Conservation (phyloP, 2,113 vertebrate species). For the Gavialis gangeticus region DNA sequence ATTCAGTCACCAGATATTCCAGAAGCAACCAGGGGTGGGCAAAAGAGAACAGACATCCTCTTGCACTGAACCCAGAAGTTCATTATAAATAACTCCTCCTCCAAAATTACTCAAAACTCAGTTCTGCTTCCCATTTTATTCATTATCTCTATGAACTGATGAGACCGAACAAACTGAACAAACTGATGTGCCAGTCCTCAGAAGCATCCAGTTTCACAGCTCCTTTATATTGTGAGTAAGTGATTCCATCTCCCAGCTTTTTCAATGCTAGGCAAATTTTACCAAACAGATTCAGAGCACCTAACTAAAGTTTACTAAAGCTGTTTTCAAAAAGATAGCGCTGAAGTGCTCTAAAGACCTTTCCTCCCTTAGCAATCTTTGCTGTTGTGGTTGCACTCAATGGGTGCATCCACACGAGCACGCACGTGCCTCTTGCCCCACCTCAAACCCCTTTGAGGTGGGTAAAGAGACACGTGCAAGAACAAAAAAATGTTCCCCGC, state of each 20-base stretch:
- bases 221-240: neutral
- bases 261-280: neutral
- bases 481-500: too few species aligned
- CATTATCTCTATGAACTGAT: neutral
- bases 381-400: neutral
- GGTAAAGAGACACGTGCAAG: too few species aligned
- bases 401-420: neutral
- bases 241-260: neutral
- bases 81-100: neutral
- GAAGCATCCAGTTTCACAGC: neutral
- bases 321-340: fast-evolving
- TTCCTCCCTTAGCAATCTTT: neutral
- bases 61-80: neutral
- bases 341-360: neutral
- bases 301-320: neutral
- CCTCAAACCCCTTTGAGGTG: too few species aligned
- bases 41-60: neutral
- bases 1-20: fast-evolving
- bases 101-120: neutral
- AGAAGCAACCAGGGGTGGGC: neutral
- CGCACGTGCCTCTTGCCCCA: too few species aligned
- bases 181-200: neutral
- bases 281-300: neutral
- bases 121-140: fast-evolving
- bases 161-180: neutral